phyloP scores from a whole-genome alignment of 2,888 invertebrate species.

The Diachrysia chrysitis region DNA sequence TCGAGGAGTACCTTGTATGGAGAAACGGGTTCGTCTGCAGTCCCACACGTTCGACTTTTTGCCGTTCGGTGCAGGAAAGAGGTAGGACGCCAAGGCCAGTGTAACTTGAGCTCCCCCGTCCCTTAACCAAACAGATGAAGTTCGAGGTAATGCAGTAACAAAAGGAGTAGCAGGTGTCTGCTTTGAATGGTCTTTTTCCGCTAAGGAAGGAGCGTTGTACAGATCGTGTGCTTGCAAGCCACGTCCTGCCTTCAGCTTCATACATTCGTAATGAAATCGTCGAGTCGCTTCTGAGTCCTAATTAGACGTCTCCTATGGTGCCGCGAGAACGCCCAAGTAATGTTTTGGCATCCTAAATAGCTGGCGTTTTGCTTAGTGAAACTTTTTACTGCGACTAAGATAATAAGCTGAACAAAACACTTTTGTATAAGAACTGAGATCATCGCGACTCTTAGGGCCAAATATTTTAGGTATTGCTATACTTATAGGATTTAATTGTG shows the following conservation, averaged over 20 bases:
- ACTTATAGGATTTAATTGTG: conserved; percentile 9
- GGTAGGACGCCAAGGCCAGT: conserved; percentile 74
- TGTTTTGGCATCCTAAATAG: conserved; percentile 50
- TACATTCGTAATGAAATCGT: conserved; percentile 85
- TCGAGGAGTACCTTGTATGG: conserved; percentile 86
- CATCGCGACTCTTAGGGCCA: conserved; percentile 24
- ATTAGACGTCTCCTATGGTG: conserved; percentile 74
- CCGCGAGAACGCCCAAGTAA: conserved; percentile 44
- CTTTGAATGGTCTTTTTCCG: conserved; percentile 67
- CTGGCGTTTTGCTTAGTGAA: conserved; percentile 38
- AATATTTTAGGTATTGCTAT: conserved; percentile 17
- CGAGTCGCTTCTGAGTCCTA: conserved; percentile 71
- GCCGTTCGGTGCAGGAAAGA: conserved; percentile 83
- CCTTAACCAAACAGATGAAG: conserved; percentile 57
- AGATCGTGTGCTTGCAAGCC: conserved; percentile 81
- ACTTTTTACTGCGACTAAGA: conserved; percentile 28
- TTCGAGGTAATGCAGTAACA: conserved; percentile 58
- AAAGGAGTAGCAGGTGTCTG: conserved; percentile 70
- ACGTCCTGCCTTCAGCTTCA: conserved; percentile 77
- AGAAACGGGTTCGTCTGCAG: conserved; percentile 87
- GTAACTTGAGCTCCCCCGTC: conserved; percentile 69
- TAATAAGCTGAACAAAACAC: conserved; percentile 25
- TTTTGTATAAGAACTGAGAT: conserved; percentile 17
- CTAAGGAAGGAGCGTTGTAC: conserved; percentile 82
- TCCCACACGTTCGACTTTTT: conserved; percentile 89